Evolutionary conservation across 2,888 invertebrate species (phyloP).

Genomic region (Cosmia trapezina): DNA sequence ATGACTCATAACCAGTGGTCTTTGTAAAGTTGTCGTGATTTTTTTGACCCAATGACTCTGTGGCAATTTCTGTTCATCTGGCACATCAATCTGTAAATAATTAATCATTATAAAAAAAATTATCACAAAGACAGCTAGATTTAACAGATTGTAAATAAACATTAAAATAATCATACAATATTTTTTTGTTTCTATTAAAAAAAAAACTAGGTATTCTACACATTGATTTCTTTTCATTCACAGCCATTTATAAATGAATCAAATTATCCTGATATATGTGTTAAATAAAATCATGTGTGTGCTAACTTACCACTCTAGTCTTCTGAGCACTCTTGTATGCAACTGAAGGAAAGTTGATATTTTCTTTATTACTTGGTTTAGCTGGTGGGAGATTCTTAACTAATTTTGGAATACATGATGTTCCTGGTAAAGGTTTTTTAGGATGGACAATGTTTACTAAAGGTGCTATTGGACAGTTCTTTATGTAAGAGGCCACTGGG

Average conservation of each 20-base stretch:
- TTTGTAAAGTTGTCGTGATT: slow-evolving; percentile 73
- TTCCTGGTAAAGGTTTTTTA: slow-evolving; percentile 75
- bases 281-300: neutral
- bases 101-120: neutral
- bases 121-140: neutral
- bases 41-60: slow-evolving; percentile 77
- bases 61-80: slow-evolving; percentile 76
- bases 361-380: slow-evolving; percentile 76
- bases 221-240: neutral
- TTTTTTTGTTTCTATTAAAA: neutral
- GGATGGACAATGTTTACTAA: slow-evolving; percentile 79
- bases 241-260: neutral
- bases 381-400: slow-evolving; percentile 61
- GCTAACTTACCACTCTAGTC: slow-evolving; percentile 78
- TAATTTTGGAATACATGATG: slow-evolving; percentile 78
- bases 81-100: slow-evolving; percentile 75
- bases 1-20: slow-evolving; percentile 80
- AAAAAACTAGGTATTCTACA: neutral
- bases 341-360: slow-evolving; percentile 75
- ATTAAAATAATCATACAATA: neutral
- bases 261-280: neutral
- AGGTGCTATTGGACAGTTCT: slow-evolving; percentile 78
- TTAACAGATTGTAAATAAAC: neutral
- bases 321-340: slow-evolving; percentile 83
- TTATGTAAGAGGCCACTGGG: slow-evolving; percentile 84